Percentiles rank a stretch among this genome's conserved stretches.
phyloP scores from a whole-genome alignment of 2,113 vertebrate genomes.

The Forbesichthys agassizii region DNA sequence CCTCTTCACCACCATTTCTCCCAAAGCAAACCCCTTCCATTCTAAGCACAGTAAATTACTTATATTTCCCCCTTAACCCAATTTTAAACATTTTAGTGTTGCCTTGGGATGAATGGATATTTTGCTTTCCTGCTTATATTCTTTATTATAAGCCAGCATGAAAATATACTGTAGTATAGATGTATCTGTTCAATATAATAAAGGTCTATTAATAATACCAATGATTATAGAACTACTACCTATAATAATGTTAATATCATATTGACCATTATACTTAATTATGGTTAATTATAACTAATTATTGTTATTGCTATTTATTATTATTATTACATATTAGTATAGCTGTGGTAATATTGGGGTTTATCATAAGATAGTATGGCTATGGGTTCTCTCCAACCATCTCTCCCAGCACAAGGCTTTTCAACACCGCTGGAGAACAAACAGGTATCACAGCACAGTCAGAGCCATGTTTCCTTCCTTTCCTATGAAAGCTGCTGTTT shows the following conservation, averaged over 20 bases:
- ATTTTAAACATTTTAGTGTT: slow-evolving; percentile 76
- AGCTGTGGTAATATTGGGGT: slow-evolving; percentile 8
- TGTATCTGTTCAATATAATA: slow-evolving; percentile 35
- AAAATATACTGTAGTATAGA: slow-evolving; percentile 51
- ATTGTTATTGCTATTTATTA: no score
- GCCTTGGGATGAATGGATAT: slow-evolving; percentile 69
- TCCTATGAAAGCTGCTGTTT: slow-evolving; percentile 56
- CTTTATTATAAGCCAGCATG: slow-evolving; percentile 69
- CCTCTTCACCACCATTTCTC: slow-evolving; percentile 61
- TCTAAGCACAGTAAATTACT: slow-evolving; percentile 67
- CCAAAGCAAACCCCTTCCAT: slow-evolving; percentile 58
- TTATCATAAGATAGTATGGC: slow-evolving; percentile 2
- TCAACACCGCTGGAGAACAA: slow-evolving; percentile 60
- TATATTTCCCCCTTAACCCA: slow-evolving; percentile 77
- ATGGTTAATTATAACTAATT: no score
- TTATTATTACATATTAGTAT: no score
- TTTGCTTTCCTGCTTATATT: slow-evolving; percentile 65
- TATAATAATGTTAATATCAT: no score
- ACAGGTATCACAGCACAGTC: slow-evolving; percentile 54
- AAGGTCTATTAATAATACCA: neutral
- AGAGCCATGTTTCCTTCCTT: slow-evolving; percentile 41
- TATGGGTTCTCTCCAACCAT: slow-evolving; percentile 17
- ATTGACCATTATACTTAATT: no score
- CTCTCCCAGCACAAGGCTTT: slow-evolving; percentile 42
- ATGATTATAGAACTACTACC: no score